These are phyloP conservation scores for Falcunculus frontatus DNA, from an alignment of 2,113 vertebrate genomes.

Conservation along the genomic window DNA sequence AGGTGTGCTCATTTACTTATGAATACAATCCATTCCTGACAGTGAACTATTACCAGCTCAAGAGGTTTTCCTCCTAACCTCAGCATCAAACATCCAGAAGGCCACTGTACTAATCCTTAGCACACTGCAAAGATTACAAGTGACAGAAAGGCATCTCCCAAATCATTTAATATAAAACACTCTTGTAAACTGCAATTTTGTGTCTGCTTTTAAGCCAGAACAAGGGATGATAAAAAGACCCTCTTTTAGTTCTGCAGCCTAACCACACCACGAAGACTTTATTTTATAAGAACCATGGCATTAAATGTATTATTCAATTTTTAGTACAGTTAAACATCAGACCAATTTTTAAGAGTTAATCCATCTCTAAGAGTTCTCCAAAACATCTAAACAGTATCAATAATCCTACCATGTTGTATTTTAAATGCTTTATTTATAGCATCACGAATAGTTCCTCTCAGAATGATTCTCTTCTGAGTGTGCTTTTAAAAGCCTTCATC, in stretches of 20 bases:
- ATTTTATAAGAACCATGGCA: neutral
- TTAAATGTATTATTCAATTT: neutral
- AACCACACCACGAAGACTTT: neutral
- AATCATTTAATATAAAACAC: neutral
- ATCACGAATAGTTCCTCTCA: neutral
- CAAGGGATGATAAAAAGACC: neutral
- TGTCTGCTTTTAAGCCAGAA: neutral
- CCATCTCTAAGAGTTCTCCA: neutral
- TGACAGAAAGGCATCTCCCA: neutral
- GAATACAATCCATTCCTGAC: neutral
- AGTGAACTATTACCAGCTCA: neutral
- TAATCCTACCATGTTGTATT: neutral
- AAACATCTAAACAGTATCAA: neutral
- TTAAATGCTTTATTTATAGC: neutral
- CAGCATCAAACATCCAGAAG: neutral
- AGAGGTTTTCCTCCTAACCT: neutral
- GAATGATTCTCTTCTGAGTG: neutral
- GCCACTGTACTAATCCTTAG: neutral
- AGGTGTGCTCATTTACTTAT: neutral
- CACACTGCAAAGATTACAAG: neutral
- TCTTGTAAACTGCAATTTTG: neutral
- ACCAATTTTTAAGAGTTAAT: neutral
- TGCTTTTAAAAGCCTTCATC: neutral
- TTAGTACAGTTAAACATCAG: neutral
- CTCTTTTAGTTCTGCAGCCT: neutral